phyloP scores from a whole-genome alignment of 2,888 invertebrate genomes.

The Conistra vaccinii region DNA sequence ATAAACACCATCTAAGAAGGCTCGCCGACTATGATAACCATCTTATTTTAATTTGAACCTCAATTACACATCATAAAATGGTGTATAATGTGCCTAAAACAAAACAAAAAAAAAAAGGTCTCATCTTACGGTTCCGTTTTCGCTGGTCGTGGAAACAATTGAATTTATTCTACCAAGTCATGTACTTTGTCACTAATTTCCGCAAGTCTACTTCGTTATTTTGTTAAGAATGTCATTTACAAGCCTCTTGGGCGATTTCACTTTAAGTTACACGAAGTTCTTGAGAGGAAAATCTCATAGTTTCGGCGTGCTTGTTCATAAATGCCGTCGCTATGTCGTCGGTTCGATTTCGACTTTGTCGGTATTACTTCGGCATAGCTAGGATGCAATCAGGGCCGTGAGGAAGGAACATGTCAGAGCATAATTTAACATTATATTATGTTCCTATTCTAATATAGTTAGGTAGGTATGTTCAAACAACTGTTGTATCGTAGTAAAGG shows the following conservation, averaged over 20 bases:
- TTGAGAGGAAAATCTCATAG: slow-evolving; percentile 30
- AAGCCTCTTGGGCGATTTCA: slow-evolving; percentile 41
- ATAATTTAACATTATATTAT: slow-evolving; percentile 58
- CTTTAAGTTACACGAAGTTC: slow-evolving; percentile 25
- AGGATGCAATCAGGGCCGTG: slow-evolving; percentile 59
- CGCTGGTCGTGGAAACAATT: slow-evolving; percentile 60
- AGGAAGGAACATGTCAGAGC: slow-evolving; percentile 61
- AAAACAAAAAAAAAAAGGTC: slow-evolving; percentile 42
- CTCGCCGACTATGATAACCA: slow-evolving; percentile 73
- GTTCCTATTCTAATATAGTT: slow-evolving; percentile 53
- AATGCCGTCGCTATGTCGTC: slow-evolving; percentile 30
- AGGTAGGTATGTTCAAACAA: slow-evolving; percentile 43
- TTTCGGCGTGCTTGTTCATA: slow-evolving; percentile 52
- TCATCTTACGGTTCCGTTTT: slow-evolving; percentile 45
- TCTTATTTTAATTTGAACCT: slow-evolving; percentile 73
- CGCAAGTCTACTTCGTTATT: slow-evolving; percentile 27
- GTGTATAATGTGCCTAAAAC: slow-evolving; percentile 51
- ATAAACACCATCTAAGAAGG: slow-evolving; percentile 83
- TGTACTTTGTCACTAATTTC: slow-evolving; percentile 41
- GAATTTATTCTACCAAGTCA: slow-evolving; percentile 54
- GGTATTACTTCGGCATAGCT: slow-evolving; percentile 51
- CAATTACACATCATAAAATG: slow-evolving; percentile 72
- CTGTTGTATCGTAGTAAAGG: slow-evolving; percentile 12
- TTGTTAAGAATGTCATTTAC: slow-evolving; percentile 35
- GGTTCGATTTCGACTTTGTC: slow-evolving; percentile 59